Base-by-base conservation (phyloP, 2,113 vertebrate species). In the Brachionichthys hirsutus region DNA sequence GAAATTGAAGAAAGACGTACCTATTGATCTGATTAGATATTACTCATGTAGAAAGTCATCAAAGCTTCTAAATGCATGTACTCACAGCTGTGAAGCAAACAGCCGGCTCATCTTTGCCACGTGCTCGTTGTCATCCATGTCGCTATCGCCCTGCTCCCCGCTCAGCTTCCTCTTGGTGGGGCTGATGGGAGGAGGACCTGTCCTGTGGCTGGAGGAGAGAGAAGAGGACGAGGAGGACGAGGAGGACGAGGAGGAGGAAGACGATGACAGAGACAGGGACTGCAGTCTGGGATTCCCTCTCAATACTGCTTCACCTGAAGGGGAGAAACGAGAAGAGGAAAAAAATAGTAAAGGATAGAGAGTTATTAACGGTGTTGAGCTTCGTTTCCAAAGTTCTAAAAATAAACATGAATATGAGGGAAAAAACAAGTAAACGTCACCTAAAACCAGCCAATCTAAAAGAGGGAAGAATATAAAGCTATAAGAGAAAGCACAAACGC, bases 161-260 rank as follows among this genome's bases (percentile, higher is more conserved):
- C 91, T 93, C 89, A 94, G 91, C 87, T 94, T 98, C 85, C 97
- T 93, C 92, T 98, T 99, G 88, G 89, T 94, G 78, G 97, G 97
- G 86, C 97, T 98, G 90, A 98, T 96, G 49, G 96, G 97, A 43
- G 96, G 95, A 40, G 96, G 97, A 40, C 94, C 95, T 0, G 96
- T 98, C 73, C 97, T 91, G 85, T 98, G 96, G 81, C 89, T 94
- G 86, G 89, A 89, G 68, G 94, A 88, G 22, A 92, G 89, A 5
- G 85, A 89, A 0, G 87, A 87, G 1, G 85, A 89, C 0, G 87
- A 83, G 3, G 83, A 86, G 0, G 83, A 83, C 0, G 82, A 90
- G 1, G 92, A 85, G 0, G 94, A 83, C 3, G 84, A 86, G 0
- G 73, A 77, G 0, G 75, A 77, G 24, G 85, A 85, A 15, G 92